Percentiles rank a stretch among this genome's conserved stretches.
Evolutionary conservation across 2,888 invertebrate genomes (phyloP).

Genomic region (Hetaerina titia): DNA sequence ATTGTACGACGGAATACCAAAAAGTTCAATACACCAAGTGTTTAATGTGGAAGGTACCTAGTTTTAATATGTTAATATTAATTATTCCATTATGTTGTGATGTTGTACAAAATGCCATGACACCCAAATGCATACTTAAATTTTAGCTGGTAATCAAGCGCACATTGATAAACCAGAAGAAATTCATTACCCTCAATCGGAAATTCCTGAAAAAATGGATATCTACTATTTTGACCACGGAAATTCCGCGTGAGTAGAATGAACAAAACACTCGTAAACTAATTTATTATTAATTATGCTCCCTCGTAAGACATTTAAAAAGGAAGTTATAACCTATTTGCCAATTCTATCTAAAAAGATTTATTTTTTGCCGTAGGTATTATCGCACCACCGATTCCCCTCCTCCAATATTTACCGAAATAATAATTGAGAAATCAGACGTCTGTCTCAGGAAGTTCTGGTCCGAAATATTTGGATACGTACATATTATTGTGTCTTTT

Average conservation of each 20-base stretch:
- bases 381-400: conserved; percentile 82
- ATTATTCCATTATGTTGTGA: background rate
- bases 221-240: conserved; percentile 86
- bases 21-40: background rate
- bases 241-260: conserved; percentile 79
- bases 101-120: too few species aligned
- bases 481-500: conserved; percentile 82
- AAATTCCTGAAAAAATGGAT: conserved; percentile 78
- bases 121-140: background rate
- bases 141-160: background rate
- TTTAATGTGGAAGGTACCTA: background rate
- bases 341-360: conserved; percentile 18
- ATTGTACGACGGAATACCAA: conserved; percentile 36
- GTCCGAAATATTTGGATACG: conserved; percentile 83
- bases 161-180: background rate
- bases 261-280: background rate
- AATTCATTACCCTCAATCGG: background rate
- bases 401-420: conserved; percentile 80
- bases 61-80: too few species aligned
- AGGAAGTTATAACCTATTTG: background rate
- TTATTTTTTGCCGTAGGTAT: conserved; percentile 77
- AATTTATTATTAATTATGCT: background rate
- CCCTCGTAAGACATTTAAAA: too few species aligned
- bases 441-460: conserved; percentile 82
- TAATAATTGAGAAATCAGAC: conserved; percentile 81